Evolutionary conservation across 2,113 vertebrate species (phyloP).

Genomic region (Catharus bicknelli): DNA sequence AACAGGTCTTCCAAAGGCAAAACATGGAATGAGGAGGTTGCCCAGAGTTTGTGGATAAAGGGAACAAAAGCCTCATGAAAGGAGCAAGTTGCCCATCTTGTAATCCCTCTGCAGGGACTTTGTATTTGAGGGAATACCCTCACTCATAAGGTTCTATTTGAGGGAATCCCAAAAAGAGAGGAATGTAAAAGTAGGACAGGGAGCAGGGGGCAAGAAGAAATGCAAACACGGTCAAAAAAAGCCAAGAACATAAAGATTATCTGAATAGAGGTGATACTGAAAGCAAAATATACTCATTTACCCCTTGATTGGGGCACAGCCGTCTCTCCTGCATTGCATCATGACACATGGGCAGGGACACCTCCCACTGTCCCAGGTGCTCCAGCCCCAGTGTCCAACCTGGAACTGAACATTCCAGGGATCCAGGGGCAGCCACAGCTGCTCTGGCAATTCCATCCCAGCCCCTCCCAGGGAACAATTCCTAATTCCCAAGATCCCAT

Average conservation of each 20-base stretch:
- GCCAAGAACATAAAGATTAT: neutral
- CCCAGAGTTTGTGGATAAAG: neutral
- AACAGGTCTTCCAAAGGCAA: neutral
- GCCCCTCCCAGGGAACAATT: no score
- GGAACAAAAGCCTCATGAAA: neutral
- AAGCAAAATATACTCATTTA: neutral
- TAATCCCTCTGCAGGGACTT: neutral
- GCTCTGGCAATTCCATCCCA: no score
- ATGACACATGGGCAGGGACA: neutral
- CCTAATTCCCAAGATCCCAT: no score
- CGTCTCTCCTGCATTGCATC: neutral
- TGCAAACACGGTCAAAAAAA: neutral
- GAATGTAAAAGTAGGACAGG: neutral
- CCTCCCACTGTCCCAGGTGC: no score
- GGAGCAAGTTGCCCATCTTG: neutral
- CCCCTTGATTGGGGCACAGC: neutral
- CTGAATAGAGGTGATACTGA: neutral
- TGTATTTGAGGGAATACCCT: neutral
- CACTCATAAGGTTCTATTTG: neutral
- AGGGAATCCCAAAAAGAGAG: neutral
- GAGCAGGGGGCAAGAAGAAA: neutral
- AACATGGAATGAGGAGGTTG: neutral
- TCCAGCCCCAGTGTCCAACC: no score
- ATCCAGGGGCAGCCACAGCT: no score
- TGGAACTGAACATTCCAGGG: no score